phyloP scores from a whole-genome alignment of 2,797 vertebrate genomes.

The Lacerta agilis region DNA sequence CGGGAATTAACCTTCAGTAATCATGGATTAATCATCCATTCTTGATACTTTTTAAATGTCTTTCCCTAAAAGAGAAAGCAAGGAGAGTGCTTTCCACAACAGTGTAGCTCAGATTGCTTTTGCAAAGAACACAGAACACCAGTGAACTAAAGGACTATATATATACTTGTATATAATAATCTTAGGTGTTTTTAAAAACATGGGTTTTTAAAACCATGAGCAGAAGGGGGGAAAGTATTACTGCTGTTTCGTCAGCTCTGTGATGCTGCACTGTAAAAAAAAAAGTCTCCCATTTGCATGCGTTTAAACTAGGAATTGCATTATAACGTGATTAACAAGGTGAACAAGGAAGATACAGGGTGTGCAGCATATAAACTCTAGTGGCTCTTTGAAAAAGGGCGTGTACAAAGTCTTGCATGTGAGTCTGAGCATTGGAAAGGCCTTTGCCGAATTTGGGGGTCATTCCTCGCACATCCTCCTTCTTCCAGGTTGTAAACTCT shows the following conservation, averaged over 20 bases:
- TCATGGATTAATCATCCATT: constrained; percentile 25
- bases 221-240: neutral
- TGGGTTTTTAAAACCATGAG: neutral
- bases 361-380: neutral
- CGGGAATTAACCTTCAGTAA: constrained; percentile 29
- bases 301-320: neutral
- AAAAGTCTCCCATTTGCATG: neutral
- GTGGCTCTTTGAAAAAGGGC: neutral
- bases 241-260: neutral
- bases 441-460: neutral
- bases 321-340: neutral
- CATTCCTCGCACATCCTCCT: neutral
- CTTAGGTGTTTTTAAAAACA: neutral
- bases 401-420: neutral
- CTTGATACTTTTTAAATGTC: constrained; percentile 7
- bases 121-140: neutral
- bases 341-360: neutral
- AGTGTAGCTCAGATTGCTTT: neutral
- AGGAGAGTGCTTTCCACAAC: neutral
- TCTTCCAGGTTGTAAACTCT: neutral
- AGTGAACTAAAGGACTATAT: neutral
- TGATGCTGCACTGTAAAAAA: neutral
- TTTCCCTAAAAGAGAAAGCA: neutral
- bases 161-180: neutral
- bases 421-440: neutral